Conservation (phyloP, 2,888 invertebrate genomes). For the Lasioglossum vierecki region DNA sequence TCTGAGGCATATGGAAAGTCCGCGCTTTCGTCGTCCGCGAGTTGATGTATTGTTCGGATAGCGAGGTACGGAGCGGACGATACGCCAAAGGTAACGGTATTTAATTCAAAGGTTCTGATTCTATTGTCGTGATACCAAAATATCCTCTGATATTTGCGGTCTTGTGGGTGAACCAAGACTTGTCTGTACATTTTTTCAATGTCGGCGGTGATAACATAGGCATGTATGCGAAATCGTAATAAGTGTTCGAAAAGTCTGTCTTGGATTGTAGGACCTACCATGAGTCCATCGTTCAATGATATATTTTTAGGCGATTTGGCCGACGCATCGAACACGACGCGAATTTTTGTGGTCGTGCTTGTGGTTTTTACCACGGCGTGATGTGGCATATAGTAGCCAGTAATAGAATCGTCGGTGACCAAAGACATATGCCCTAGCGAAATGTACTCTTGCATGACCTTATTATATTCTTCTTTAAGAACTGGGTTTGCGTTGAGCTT, state of each 20-base stretch:
- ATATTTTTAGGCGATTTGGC: neutral
- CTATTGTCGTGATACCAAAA: neutral
- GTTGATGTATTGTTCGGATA: neutral
- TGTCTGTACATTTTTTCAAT: neutral
- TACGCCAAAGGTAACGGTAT: neutral
- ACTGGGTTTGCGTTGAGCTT: neutral
- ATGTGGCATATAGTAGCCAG: neutral
- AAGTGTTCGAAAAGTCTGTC: neutral
- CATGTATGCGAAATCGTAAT: neutral
- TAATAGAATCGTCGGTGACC: neutral
- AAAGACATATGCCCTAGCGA: neutral
- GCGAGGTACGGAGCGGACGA: neutral
- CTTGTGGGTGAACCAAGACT: neutral
- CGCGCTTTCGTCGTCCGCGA: neutral
- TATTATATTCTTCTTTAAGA: neutral
- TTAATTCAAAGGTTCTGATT: neutral
- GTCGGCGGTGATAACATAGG: neutral
- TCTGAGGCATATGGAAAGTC: neutral
- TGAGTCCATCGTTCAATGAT: neutral
- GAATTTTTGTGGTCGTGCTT: neutral
- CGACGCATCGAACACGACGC: neutral
- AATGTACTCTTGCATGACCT: neutral
- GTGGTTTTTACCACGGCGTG: neutral
- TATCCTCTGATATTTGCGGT: neutral
- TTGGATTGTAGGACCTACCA: constrained; percentile 3